Evolutionary conservation across 1,140 invertebrate species (phyloP).

Genomic region (Belonocnema kinseyi): DNA sequence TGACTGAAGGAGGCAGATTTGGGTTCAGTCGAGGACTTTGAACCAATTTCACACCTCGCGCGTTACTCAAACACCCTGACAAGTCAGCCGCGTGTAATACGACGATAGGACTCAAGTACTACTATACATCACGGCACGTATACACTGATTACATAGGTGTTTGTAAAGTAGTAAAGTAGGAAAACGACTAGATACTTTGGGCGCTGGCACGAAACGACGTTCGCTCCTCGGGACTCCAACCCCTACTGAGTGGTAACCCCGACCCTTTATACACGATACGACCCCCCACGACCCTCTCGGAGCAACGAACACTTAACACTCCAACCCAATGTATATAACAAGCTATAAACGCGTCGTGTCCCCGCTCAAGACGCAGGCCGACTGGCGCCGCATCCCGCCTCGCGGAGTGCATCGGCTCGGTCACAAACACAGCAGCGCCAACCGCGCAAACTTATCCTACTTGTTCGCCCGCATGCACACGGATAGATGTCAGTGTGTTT

Average conservation of each 20-base stretch:
- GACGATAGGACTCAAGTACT: not conserved
- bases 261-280: constrained; percentile 15
- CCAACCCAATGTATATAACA: constrained; percentile 16
- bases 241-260: constrained; percentile 48
- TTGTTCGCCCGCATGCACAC: constrained; percentile 1
- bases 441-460: not conserved
- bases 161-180: not conserved
- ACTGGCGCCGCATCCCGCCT: constrained; percentile 37
- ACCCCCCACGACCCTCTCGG: constrained; percentile 19
- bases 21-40: not conserved
- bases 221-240: constrained; percentile 45
- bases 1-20: not conserved
- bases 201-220: not conserved
- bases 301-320: constrained; percentile 35
- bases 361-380: constrained; percentile 35
- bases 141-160: not conserved
- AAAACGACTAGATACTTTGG: not conserved
- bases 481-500: not conserved
- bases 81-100: not conserved
- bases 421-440: constrained; percentile 27
- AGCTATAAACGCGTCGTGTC: constrained; percentile 29
- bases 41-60: constrained; percentile 31
- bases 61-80: too few species aligned
- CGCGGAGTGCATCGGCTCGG: constrained; percentile 17
- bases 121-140: too few species aligned